A percentile compares a stretch with the other conserved stretches of the same genome.
phyloP scores from a whole-genome alignment of 2,113 vertebrate genomes.

The Oriolus oriolus region DNA sequence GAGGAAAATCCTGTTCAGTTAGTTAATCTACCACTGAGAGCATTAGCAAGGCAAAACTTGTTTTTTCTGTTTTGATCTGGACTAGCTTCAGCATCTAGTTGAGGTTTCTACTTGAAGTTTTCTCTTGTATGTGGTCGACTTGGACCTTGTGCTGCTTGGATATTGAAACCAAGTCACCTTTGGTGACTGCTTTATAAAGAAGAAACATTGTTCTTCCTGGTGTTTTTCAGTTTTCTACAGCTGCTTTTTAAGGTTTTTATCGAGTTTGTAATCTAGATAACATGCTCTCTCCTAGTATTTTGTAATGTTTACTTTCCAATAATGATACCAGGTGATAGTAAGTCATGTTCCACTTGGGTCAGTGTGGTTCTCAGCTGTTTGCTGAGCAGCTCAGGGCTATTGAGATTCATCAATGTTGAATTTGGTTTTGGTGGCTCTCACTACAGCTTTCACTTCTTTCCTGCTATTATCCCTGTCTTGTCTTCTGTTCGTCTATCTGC shows the following conservation, averaged over 20 bases:
- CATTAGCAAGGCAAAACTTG: not conserved
- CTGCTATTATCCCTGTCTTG: accelerated
- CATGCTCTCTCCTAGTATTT: not conserved
- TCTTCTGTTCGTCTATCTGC: not conserved
- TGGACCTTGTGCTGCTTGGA: not conserved
- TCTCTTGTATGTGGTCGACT: not conserved
- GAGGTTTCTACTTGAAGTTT: not conserved
- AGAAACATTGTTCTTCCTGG: not conserved
- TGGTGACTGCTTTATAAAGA: not conserved
- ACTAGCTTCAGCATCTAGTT: not conserved
- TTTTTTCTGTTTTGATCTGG: not conserved
- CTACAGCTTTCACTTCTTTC: not conserved
- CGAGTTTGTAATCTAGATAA: not conserved
- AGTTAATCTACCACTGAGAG: not conserved
- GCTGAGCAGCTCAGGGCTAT: not conserved
- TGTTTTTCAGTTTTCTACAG: not conserved
- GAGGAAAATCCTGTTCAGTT: not conserved
- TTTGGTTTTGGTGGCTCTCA: not conserved
- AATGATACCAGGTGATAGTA: not conserved
- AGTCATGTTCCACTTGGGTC: not conserved
- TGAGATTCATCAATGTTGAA: not conserved
- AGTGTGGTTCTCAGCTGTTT: not conserved
- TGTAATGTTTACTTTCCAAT: not conserved
- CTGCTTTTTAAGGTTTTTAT: not conserved
- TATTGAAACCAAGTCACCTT: not conserved